phyloP scores from a whole-genome alignment of 2,888 invertebrate genomes.

The Melieria omissa region DNA sequence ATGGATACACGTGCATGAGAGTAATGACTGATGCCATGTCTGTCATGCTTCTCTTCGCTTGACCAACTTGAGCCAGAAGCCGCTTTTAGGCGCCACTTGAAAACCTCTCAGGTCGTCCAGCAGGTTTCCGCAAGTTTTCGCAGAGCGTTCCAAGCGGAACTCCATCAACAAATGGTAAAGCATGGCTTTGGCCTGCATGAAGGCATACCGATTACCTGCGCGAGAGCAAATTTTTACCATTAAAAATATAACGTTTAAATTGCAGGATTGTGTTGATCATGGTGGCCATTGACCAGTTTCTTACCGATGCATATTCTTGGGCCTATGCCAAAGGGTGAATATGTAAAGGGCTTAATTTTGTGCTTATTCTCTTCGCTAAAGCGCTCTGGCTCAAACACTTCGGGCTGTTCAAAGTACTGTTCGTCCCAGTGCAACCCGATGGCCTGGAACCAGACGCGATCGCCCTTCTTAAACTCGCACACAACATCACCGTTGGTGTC shows the following conservation, averaged over 20 bases:
- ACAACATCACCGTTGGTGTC: constrained; percentile 66
- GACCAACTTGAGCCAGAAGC: constrained; percentile 44
- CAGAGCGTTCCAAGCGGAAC: constrained; percentile 46
- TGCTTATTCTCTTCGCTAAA: constrained; percentile 70
- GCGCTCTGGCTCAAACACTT: constrained; percentile 70
- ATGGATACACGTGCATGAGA: no score
- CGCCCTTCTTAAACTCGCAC: constrained; percentile 68
- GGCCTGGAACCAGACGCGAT: constrained; percentile 65
- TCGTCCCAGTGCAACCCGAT: constrained; percentile 68
- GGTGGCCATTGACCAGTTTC: neutral
- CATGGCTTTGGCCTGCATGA: constrained; percentile 48
- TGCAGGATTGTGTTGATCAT: no score
- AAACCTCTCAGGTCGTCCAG: constrained; percentile 41
- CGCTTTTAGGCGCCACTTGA: constrained; percentile 42
- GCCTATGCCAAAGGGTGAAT: constrained; percentile 71
- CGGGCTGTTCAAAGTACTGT: constrained; percentile 69
- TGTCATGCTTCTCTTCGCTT: no score
- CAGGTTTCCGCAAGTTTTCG: constrained; percentile 46
- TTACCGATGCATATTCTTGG: constrained; percentile 73
- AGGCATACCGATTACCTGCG: constrained; percentile 47
- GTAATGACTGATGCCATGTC: no score
- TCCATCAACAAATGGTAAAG: constrained; percentile 47
- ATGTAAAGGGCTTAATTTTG: constrained; percentile 65
- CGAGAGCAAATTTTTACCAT: constrained; percentile 46
- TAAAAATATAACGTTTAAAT: no score